phyloP scores from a whole-genome alignment of 1,140 invertebrate species.

The Zaprionus davidi region DNA sequence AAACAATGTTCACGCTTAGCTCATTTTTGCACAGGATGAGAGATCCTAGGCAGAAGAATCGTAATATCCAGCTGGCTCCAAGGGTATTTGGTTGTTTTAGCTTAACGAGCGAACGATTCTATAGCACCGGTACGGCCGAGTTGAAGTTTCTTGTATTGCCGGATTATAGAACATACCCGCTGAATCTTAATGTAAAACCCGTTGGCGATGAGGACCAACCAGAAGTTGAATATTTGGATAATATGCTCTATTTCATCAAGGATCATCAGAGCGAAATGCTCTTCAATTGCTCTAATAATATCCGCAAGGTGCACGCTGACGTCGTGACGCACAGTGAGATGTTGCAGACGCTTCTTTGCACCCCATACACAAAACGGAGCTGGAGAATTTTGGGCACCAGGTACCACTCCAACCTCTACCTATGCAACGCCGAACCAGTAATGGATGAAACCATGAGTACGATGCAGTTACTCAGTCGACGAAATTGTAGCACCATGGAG shows the following conservation, averaged over 20 bases:
- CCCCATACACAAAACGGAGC: background rate
- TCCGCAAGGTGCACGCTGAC: background rate
- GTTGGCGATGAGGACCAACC: background rate
- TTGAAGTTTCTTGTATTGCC: constrained; percentile 5
- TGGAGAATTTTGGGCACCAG: constrained; percentile 12
- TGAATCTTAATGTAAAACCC: background rate
- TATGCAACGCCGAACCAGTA: background rate
- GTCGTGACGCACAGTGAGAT: background rate
- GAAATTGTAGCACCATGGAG: background rate
- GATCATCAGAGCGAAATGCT: background rate
- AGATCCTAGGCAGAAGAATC: background rate
- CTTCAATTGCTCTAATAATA: too few species aligned
- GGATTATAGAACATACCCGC: background rate
- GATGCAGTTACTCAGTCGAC: background rate
- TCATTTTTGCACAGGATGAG: background rate
- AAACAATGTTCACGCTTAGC: background rate
- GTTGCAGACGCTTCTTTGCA: background rate
- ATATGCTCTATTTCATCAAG: constrained; percentile 8
- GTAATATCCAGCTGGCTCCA: background rate
- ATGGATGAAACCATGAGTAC: background rate
- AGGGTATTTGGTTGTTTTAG: constrained; percentile 6
- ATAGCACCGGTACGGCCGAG: background rate
- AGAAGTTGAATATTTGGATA: background rate
- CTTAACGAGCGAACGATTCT: constrained; percentile 6
- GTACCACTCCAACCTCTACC: constrained; percentile 1